Evolutionary conservation across 2,113 vertebrate genomes (phyloP).

Genomic region (Candoia aspera): DNA sequence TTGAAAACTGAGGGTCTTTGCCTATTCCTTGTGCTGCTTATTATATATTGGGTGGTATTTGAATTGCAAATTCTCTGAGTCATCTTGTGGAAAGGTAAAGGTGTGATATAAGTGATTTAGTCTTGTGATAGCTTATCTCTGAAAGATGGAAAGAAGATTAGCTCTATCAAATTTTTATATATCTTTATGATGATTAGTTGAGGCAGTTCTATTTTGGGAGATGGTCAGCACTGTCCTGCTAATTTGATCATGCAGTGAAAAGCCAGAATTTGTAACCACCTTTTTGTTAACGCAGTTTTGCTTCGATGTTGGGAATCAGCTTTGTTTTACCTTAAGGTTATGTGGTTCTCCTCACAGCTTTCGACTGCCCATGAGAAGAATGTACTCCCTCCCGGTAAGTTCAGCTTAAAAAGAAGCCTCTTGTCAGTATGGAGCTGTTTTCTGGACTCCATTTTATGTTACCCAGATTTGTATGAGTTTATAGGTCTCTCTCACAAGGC

Average conservation of each 20-base stretch:
- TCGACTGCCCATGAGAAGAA: constrained; percentile 71
- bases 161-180: too few relatives aligned
- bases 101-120: neutral
- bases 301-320: neutral
- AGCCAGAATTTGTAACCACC: accelerated
- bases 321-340: constrained; percentile 6
- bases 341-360: constrained; percentile 54
- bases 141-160: accelerated
- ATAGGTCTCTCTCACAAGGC: neutral
- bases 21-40: neutral
- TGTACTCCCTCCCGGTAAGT: constrained; percentile 77
- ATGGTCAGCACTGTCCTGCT: neutral
- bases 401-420: neutral
- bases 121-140: too few relatives aligned
- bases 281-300: neutral
- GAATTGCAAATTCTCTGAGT: neutral
- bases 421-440: neutral
- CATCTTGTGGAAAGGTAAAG: neutral
- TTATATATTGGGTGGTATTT: neutral
- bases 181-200: neutral
- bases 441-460: neutral
- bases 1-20: neutral
- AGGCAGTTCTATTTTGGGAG: neutral
- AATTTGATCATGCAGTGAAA: accelerated
- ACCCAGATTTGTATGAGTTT: neutral